phyloP scores from a whole-genome alignment of 2,888 invertebrate genomes.

The Drosophila colorata region DNA sequence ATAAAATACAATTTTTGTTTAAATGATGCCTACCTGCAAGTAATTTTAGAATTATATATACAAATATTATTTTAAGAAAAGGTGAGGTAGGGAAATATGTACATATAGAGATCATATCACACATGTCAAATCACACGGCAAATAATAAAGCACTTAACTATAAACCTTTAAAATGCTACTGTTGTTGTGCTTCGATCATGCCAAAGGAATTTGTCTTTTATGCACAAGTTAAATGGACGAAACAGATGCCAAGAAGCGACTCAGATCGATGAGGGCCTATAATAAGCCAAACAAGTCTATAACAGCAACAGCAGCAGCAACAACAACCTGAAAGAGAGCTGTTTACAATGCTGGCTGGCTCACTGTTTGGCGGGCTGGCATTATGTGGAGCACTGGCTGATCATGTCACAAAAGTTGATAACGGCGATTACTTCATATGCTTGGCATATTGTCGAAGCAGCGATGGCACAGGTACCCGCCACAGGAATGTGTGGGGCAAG shows the following conservation, averaged over 20 bases:
- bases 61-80: neutral
- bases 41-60: no score
- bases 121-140: neutral
- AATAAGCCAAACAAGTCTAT: constrained; percentile 48
- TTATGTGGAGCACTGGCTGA: constrained; percentile 68
- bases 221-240: constrained; percentile 20
- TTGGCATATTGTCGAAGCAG: constrained; percentile 80
- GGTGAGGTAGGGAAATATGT: neutral
- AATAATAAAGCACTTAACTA: constrained; percentile 17
- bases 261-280: constrained; percentile 60
- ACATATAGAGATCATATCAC: neutral
- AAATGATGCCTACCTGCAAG: no score
- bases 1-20: no score
- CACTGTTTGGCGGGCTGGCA: constrained; percentile 23
- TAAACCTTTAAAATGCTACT: constrained; percentile 8
- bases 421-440: constrained; percentile 82
- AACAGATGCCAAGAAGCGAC: constrained; percentile 49
- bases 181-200: constrained; percentile 21
- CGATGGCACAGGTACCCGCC: constrained; percentile 54
- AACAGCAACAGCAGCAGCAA: constrained; percentile 27
- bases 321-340: constrained; percentile 24
- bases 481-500: constrained; percentile 8
- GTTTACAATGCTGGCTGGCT: constrained; percentile 32
- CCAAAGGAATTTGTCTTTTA: constrained; percentile 23
- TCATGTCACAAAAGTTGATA: constrained; percentile 81